Base-by-base conservation (phyloP, 2,888 invertebrate genomes). In the Pterostichus niger region DNA sequence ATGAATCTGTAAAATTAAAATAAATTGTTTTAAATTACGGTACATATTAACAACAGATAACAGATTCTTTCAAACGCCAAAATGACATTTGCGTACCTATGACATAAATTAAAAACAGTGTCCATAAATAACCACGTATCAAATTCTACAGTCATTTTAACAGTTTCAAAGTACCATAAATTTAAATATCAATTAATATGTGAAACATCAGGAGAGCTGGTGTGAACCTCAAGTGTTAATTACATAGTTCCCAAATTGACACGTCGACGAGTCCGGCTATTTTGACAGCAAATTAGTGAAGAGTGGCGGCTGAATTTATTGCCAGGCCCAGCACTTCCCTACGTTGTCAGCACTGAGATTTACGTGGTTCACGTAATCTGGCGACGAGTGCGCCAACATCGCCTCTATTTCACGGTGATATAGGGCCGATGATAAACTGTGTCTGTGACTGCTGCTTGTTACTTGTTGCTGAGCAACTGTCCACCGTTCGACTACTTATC, bases 211-310 rank as follows among this genome's bases (percentile, higher is more conserved):
- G 13, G 49, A n/a, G 17, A 54, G 49, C 2, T 73, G 40, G 40
- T 9, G 49, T 52, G 75, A 40, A 40, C 35, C 40, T 40, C 13
- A 24, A 52, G 77, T 56, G 54, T 77, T 77, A 77, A 77, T 77
- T 77, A 56, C 59, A 24, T 15, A 9, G 73, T 49, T 24, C 40
- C 77, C 40, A 77, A 77, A 56, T 77, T 77, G 59, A 86, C 85
- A 85, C 86, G 85, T 86, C 35, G 56, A 86, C 85, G 85, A 86
- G 87, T 87, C 87, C 86, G 87, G 87, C 88, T 88, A 86, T 87
- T 87, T 88, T 88, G 88, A 89, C 88, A 88, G 88, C 88, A 89
- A 89, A 89, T 89, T 89, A 89, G 89, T 88, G 89, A 88, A 88
- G 86, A 87, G 87, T 87, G 87, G 86, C 86, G 86, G 86, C 87